Evolutionary conservation across 1,140 invertebrate species (phyloP).

Genomic region (Drosophila ananassae): DNA sequence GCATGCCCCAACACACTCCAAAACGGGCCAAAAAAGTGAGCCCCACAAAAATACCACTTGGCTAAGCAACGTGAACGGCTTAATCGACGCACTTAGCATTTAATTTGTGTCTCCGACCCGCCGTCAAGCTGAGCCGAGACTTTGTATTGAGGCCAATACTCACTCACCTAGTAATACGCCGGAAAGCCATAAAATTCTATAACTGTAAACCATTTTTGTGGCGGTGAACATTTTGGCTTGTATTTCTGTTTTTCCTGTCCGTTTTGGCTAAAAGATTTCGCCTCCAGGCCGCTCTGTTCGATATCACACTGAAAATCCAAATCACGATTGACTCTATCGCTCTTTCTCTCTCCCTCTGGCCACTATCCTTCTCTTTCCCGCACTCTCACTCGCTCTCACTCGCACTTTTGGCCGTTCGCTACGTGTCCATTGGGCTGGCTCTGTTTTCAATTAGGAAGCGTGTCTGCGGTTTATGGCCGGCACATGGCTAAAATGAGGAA

Average conservation of each 20-base stretch:
- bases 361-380: constrained; percentile 17
- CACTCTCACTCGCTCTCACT: constrained; percentile 31
- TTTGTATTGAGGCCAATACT: constrained; percentile 71
- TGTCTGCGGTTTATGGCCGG: constrained; percentile 67
- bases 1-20: constrained; percentile 47
- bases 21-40: constrained; percentile 29
- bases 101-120: constrained; percentile 59
- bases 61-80: constrained; percentile 45
- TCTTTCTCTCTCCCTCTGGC: constrained; percentile 17
- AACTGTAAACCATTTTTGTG: constrained; percentile 84
- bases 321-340: constrained; percentile 45
- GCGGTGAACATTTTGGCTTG: constrained; percentile 76
- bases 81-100: constrained; percentile 79
- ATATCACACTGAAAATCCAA: constrained; percentile 48
- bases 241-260: constrained; percentile 42
- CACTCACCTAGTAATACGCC: constrained; percentile 83
- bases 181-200: constrained; percentile 84
- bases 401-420: constrained; percentile 43
- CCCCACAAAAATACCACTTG: constrained; percentile 11
- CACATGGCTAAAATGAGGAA: constrained; percentile 68
- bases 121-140: neutral
- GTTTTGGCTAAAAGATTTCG: constrained; percentile 8
- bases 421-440: constrained; percentile 72
- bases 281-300: constrained; percentile 17
- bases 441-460: constrained; percentile 75